Base-by-base conservation (phyloP, 2,113 vertebrate genomes). In the Theristicus caerulescens region DNA sequence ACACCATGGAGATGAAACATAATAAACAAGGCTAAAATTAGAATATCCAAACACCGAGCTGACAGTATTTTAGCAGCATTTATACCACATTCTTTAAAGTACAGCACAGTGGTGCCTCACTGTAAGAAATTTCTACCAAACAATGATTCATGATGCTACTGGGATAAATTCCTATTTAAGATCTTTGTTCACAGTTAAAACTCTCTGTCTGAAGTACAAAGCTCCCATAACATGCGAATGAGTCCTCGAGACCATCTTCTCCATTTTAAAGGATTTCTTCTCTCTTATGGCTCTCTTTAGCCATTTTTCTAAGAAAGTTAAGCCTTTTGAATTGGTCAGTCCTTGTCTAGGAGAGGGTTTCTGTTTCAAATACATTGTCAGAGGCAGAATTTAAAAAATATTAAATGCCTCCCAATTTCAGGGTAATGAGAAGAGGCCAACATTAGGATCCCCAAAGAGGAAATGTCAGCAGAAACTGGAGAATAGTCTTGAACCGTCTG, bases 1-100 rank as follows among this genome's bases (percentile, higher is more conserved):
- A n/a, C 64, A 61, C 83, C 83, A 95, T 93, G 89, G 96, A 95
- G 83, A 96, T 89, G 73, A 92, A 94, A 54, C 77, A 91, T 91
- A 91, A 97, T 89, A 96, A 96, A 96, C 91, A 95, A 86, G 80
- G 27, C 77, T 95, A 96, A 95, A 95, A 86, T 94, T 94, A 94
- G 95, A 92, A 61, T 87, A 94, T 61, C 61, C 91, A 76, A 95
- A 94, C 83, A 79, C 61, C 42, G 24, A 94, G 73, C 61, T 94
- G 86, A 79, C 91, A 91, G 80, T 84, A 87, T 91, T 96, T 96
- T 87, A 96, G 86, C 57, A 96, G 61, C 81, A 84, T 90, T 94
- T 96, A 82, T 65, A 82, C 36, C 81, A 87, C 91, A 83, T 83
- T 84, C 69, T 90, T 93, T 74, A 49, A 93, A 92, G 82, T 57